Base-by-base conservation (phyloP, 2,113 vertebrate genomes). In the Crypturellus undulatus region DNA sequence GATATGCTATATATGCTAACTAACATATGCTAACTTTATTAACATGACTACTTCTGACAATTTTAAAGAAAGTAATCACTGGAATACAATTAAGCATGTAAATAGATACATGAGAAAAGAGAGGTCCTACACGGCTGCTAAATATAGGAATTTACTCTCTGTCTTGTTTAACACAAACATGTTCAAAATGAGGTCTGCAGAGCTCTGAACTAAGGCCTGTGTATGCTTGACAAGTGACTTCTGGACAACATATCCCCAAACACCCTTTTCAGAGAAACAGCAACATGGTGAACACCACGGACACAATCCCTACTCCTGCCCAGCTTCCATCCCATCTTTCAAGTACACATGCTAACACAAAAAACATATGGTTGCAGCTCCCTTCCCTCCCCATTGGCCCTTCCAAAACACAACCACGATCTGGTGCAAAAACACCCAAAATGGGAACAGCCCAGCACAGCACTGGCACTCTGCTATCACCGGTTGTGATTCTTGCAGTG, bases 171-270 rank as follows among this genome's bases (percentile, higher is more conserved):
- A 84, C 91, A 85, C 13, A 79, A 94, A 26, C 15, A 38, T 9
- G 7, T 65, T 81, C 43, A 68, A 79, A 93, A 95, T 62, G 34
- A 93, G 87, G 60, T 58, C 58, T 79, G 49, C 89, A 84, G 81
- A 81, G 13, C 19, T 60, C 62, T 72, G 45, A 84, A 20, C 52
- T 30, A 21, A 78, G 69, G 52, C 32, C 69, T 63, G 15, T 28
- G 36, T 16, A 84, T 78, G 26, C 36, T 60, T 86, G 40, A 65
- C 71, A 92, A 30, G 10, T 73, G 51, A 58, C 25, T 88, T 86
- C 40, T 24, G 34, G 38, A 71, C 3, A 4, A 43, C 34, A 47
- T 5, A 45, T n/a, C 45, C 38, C 34, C 59, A 80, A 90, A 64
- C 0, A 1, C 2, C 8, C 10, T 76, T 84, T 71, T 78, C 56